Base-by-base conservation (phyloP, 2,888 invertebrate species). In the Nyleta sp. region DNA sequence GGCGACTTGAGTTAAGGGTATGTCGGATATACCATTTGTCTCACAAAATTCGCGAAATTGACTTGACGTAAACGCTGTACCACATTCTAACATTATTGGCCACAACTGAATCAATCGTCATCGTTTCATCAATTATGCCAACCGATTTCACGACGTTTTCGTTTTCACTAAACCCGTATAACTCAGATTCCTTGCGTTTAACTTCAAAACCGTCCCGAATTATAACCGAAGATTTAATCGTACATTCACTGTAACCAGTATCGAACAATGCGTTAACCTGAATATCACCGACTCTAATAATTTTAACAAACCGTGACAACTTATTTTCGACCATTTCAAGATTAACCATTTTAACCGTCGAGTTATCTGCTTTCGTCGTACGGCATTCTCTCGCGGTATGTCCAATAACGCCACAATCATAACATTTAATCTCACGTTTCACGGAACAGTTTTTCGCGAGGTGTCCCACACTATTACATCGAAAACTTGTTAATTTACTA, bases 91-190 rank as follows among this genome's bases (percentile, higher is more conserved):
- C 55, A 0, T 75, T 17, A 0, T 82, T 62, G 1, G 65, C 80
- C n/a, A 2, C 7, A 1, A 74, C 72, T 11, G 62, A 65, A 59
- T 84, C 83, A 6, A 83, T 44, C 18, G 52, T 40, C 6, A 82
- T 35, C 0, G 44, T 57, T 31, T 65, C 73, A 2, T 20, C 6
- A 7, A 81, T 65, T 0, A 80, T 17, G 8, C 75, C 80, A 7
- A 53, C 57, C 18, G 82, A 81, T 3, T 73, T 68, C 0, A 76
- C 73, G 4, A 65, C 17, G 42, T 73, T 67, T 11, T 42, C 11
- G 0, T 8, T 1, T 0, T n/a, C 20, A 0, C 44, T 50, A 7
- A 70, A 70, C 0, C 50, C 67, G 10, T 55, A 8, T n/a, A 67
- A 17, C 11, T 22, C n/a, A 35, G 53, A 55, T 67, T 55, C 67